Conservation (phyloP, 2,113 vertebrate genomes). For the Ardeotis arabs region DNA sequence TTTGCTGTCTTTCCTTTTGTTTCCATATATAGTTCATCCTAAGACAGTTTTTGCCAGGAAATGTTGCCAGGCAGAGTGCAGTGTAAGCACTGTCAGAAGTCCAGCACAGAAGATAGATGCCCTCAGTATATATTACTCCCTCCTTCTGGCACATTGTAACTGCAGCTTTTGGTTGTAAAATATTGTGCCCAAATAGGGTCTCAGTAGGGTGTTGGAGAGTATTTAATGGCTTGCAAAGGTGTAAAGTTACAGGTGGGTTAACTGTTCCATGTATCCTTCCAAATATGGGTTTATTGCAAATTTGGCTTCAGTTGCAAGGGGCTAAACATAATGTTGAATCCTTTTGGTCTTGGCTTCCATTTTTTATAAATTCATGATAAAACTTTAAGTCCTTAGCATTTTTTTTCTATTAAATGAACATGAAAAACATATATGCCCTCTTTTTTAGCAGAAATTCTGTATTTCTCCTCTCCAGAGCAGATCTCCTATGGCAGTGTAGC, state of each 20-base stretch:
- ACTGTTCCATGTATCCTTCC: not conserved
- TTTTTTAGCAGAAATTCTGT: not conserved
- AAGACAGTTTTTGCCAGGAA: not conserved
- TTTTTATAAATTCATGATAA: not conserved
- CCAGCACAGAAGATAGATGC: not conserved
- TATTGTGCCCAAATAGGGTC: not conserved
- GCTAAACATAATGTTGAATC: not conserved
- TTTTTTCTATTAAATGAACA: not conserved
- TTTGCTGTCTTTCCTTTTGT: not conserved
- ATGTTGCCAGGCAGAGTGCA: not conserved
- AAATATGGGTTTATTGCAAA: not conserved
- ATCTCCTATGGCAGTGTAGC: not conserved
- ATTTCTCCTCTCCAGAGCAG: not conserved
- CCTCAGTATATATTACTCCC: not conserved
- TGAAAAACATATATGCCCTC: not conserved
- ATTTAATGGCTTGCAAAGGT: not conserved
- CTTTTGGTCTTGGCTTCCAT: not conserved
- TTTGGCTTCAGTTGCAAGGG: not conserved
- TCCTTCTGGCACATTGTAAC: not conserved
- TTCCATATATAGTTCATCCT: not conserved
- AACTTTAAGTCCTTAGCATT: not conserved
- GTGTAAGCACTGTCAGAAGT: not conserved
- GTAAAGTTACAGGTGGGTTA: not conserved
- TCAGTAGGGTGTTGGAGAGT: not conserved
- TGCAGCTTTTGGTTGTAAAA: not conserved